Evolutionary conservation across 2,113 vertebrate genomes (phyloP), one percentile per base, ranked within the genome.

Genomic region (human): DNA sequence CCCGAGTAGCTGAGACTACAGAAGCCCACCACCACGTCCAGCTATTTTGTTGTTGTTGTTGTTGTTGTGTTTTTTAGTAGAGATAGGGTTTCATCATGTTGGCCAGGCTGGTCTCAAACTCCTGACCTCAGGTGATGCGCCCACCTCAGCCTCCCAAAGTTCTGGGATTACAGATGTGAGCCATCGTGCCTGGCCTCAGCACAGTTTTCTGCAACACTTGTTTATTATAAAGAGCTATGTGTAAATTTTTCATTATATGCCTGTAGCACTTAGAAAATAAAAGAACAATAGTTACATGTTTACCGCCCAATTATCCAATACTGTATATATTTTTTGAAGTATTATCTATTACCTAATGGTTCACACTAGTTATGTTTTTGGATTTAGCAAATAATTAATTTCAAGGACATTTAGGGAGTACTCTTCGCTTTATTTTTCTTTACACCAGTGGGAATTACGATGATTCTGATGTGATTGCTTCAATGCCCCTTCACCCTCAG

Each of bases 381-480:
- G 43, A 59, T 85, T 93, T 45, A 57, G n/a, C 90, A 82, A 82
- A 57, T 72, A 89, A 80, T 73, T 86, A 85, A 93, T 83, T 92
- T 55, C 30, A 76, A 89, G 13, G 59, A 20, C 32, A 82, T 81
- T 82, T 9, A 38, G 11, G 8, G 23, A 4, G 3, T 43, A 66
- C 22, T 85, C 50, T 50, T 22, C 6, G 2, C 27, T 89, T 59
- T 50, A 17, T 55, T 2, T 12, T 25, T 8, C 7, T 92, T 87
- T 90, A 4, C 5, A 32, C 35, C 40, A 59, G 23, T 22, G 11
- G 14, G 20, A 75, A 80, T 35, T 75, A 7, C 30, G 87, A 25
- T 4, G 6, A n/a, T 43, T 72, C 35, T 50, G 59, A 78, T 43
- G 20, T 43, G 12, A 73, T 45, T 88, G 25, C 23, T 89, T 85